Evolutionary conservation across 2,888 invertebrate species (phyloP), one percentile per base, ranked within the genome.

Genomic region (Diachrysia chrysitis): DNA sequence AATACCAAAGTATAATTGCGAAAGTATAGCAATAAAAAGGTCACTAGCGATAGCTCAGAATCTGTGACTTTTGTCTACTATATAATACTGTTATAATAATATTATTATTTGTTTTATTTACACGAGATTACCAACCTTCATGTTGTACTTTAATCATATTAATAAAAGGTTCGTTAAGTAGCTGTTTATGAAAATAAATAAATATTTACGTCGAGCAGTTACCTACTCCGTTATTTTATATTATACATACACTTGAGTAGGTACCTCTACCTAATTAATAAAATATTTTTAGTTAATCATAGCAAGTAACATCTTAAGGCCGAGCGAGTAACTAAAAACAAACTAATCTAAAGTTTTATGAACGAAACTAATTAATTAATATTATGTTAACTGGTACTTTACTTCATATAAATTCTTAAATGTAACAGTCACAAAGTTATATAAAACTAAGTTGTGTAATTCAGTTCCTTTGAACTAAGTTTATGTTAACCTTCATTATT

Each of bases 1-100:
- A 48, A 48, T 51, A n/a, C n/a, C n/a, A n/a, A n/a, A n/a, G n/a
- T n/a, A 51, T 21, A 19, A 21, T 51, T 51, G 48, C 48, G 19
- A 51, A 51, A 51, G 21, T 51, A 51, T 21, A 51, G 21, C 48
- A 21, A 51, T 21, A 10, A 21, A 51, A 51, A 51, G 48, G 48
- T 48, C 48, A 48, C 17, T 1, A 10, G 48, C 17, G 48, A 48
- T 48, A 48, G 48, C 19, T 19, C 48, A 19, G 48, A 51, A 21
- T 51, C 48, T 51, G 21, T 21, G 42, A 16, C 42, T 42, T 4
- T n/a, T 42, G n/a, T 21, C 10, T 51, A 51, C 21, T 9, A 21
- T 19, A 12, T 17, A 7, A 2, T 19, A 17, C n/a, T 19, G 10
- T 19, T 17, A 51, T 51, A 12, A 51, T 4, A 51, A 21, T 51